Conservation (phyloP, 1,140 invertebrate species). For the Drosophila varians region DNA sequence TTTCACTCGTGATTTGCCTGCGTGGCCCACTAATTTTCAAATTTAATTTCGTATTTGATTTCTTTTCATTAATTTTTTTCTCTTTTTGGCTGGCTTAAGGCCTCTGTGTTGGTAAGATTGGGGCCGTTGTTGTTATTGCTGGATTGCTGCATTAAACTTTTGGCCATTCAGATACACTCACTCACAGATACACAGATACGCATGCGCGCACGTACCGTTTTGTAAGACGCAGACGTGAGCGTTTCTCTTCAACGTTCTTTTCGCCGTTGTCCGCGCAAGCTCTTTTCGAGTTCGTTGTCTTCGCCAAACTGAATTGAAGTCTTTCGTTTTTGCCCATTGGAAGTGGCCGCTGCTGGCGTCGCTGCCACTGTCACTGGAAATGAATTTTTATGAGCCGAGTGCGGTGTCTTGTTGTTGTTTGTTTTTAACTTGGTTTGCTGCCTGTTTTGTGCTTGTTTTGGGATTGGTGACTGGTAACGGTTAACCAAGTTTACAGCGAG, state of each 20-base stretch:
- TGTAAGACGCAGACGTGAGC: slow-evolving; percentile 47
- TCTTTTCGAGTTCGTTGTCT: slow-evolving; percentile 83
- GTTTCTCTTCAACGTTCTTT: slow-evolving; percentile 51
- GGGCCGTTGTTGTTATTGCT: slow-evolving; percentile 27
- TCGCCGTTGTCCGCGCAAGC: slow-evolving; percentile 58
- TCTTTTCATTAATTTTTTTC: slow-evolving; percentile 61
- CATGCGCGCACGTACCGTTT: slow-evolving; percentile 80
- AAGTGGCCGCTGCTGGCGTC: slow-evolving; percentile 52
- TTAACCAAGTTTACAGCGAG: slow-evolving; percentile 11
- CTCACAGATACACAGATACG: slow-evolving; percentile 46
- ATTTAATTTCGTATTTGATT: slow-evolving; percentile 62
- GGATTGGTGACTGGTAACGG: slow-evolving; percentile 28
- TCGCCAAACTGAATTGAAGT: slow-evolving; percentile 83
- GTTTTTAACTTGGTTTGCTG: slow-evolving; percentile 24
- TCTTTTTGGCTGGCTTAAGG: slow-evolving; percentile 37
- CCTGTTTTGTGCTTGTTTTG: slow-evolving; percentile 34
- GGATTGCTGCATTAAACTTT: slow-evolving; percentile 75
- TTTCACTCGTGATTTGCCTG: slow-evolving; percentile 34
- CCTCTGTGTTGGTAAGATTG: slow-evolving; percentile 26
- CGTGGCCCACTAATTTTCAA: slow-evolving; percentile 66
- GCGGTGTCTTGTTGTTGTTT: slow-evolving; percentile 29
- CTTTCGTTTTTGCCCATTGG: slow-evolving; percentile 82
- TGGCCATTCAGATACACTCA: slow-evolving; percentile 35
- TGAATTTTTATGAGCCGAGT: slow-evolving; percentile 50
- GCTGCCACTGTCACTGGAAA: slow-evolving; percentile 50